phyloP scores from a whole-genome alignment of 2,888 invertebrate genomes.

The Mactromeris polynyma region DNA sequence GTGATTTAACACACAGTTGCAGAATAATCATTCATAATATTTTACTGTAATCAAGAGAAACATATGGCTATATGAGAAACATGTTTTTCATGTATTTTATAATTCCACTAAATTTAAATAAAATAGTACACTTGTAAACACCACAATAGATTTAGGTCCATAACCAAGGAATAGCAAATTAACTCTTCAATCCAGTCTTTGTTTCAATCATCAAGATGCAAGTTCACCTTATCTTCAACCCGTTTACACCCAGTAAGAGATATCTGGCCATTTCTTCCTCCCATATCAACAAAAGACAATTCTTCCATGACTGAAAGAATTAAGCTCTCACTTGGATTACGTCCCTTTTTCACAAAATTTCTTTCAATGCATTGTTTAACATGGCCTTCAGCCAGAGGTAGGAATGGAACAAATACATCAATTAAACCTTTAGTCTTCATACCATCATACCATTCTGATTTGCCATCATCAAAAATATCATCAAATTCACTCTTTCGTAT shows the following conservation, averaged over 20 bases:
- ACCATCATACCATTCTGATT: constrained; percentile 75
- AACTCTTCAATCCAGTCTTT: not conserved
- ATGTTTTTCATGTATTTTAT: too few relatives aligned
- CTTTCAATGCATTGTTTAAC: constrained; percentile 80
- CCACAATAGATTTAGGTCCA: too few relatives aligned
- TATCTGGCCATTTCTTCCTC: constrained; percentile 69
- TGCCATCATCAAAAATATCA: constrained; percentile 61
- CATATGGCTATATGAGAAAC: too few relatives aligned
- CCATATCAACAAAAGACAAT: constrained; percentile 77
- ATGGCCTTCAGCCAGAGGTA: constrained; percentile 81
- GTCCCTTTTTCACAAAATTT: constrained; percentile 75
- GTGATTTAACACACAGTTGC: too few relatives aligned
- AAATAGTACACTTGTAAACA: too few relatives aligned
- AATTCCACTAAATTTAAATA: too few relatives aligned
- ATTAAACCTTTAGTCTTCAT: constrained; percentile 71
- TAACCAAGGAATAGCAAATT: too few relatives aligned
- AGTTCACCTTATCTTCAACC: constrained; percentile 82
- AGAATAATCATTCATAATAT: too few relatives aligned
- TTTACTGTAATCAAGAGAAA: too few relatives aligned
- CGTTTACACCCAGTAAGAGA: constrained; percentile 83
- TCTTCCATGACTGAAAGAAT: constrained; percentile 75
- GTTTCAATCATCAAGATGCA: constrained; percentile 65
- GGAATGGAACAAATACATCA: constrained; percentile 80
- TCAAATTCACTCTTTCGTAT: constrained; percentile 69
- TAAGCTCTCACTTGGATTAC: constrained; percentile 67